Evolutionary conservation across 2,888 invertebrate species (phyloP).

Genomic region (Acronicta psi): DNA sequence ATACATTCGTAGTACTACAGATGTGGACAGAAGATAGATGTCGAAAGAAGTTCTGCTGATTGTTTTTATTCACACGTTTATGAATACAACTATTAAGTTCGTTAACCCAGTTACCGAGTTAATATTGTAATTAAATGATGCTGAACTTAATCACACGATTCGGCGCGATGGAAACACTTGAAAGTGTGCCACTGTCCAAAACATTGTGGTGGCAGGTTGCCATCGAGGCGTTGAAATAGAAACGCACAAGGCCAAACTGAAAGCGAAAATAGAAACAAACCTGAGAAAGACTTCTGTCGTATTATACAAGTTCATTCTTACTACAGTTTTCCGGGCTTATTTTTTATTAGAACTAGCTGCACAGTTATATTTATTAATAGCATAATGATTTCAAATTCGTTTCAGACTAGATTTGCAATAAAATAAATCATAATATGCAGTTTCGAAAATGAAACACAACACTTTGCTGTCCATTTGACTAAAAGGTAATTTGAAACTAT

Average conservation of each 20-base stretch:
- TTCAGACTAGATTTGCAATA: background rate
- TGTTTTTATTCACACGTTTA: conserved; percentile 80
- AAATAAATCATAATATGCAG: background rate
- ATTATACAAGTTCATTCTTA: conserved; percentile 48
- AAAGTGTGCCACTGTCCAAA: conserved; percentile 82
- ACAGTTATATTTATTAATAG: background rate
- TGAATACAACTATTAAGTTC: conserved; percentile 79
- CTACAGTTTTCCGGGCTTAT: conserved; percentile 40
- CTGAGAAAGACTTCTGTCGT: conserved; percentile 59
- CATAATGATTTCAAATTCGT: background rate
- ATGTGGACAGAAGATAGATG: conserved; percentile 71
- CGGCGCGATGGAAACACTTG: conserved; percentile 62
- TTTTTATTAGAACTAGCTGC: conserved; percentile 20
- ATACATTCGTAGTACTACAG: conserved; percentile 60
- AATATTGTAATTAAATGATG: conserved; percentile 80
- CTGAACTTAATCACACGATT: conserved; percentile 67
- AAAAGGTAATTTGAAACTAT: conserved; percentile 43
- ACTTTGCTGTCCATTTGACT: conserved; percentile 23
- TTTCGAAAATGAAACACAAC: conserved; percentile 16
- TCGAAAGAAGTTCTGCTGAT: conserved; percentile 71
- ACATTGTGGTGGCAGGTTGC: conserved; percentile 83
- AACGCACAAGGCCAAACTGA: conserved; percentile 82
- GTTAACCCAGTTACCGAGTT: conserved; percentile 86
- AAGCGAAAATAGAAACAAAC: conserved; percentile 76
- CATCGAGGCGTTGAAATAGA: conserved; percentile 77